Base-by-base conservation (phyloP, 2,797 vertebrate genomes). In the Ibycter americanus region DNA sequence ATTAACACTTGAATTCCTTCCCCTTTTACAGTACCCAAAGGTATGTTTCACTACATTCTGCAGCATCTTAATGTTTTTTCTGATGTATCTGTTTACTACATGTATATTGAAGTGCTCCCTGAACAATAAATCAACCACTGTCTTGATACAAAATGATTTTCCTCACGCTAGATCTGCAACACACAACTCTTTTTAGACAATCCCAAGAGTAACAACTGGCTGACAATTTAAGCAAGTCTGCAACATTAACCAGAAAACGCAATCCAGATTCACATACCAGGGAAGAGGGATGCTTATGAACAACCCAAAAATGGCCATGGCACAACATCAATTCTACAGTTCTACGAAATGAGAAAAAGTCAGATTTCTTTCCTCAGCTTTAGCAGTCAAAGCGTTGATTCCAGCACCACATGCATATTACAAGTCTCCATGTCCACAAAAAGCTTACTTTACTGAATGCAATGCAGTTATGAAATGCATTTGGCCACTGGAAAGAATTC, bases 51-150 rank as follows among this genome's bases (percentile, higher is more conserved):
- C 54, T 42, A 13, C 29, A 26, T 83, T 91, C 88, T 61, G 26
- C 61, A 81, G 32, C 59, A 93, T 46, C 74, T 84, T 82, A 81
- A 74, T 42, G 11, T 32, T 89, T 90, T 87, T 92, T 73, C 55
- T 89, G 86, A 95, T 93, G 46, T 63, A 84, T 83, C 71, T 89
- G 63, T 90, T 93, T 94, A 83, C 71, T 80, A 63, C 34, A 87
- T 40, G 56, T 74, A 93, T 90, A 93, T 85, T 89, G 62, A 93
- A 90, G 92, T 95, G 89, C 40, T 87, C 88, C 78, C 91, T 8
- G 32, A 85, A 85, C 83, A 87, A 90, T 90, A 96, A 90, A 93
- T 94, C 83, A 93, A 49, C 49, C 47, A 76, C 74, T 92, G 74
- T 93, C 88, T 93, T 76, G 80, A 84, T 67, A 85, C 47, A 84